Evolutionary conservation across 1,140 invertebrate species (phyloP).

Genomic region (Chelonus insularis): DNA sequence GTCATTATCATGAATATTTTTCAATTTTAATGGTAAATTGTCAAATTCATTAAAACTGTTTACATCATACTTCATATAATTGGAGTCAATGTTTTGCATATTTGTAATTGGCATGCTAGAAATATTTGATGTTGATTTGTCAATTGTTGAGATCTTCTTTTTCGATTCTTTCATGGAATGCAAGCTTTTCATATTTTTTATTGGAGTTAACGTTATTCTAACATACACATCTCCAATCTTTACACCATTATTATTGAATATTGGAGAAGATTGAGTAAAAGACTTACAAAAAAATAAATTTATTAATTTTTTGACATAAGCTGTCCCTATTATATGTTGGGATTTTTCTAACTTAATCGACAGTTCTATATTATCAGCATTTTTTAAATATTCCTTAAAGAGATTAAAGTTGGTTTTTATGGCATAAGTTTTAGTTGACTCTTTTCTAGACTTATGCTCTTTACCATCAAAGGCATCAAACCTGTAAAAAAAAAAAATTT

Average conservation of each 20-base stretch:
- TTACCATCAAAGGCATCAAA: too few species aligned
- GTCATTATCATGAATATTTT: constrained; percentile 28
- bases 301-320: constrained; percentile 40
- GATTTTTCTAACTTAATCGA: constrained; percentile 37
- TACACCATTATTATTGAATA: constrained; percentile 38
- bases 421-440: constrained; percentile 39
- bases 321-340: constrained; percentile 42
- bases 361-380: constrained; percentile 50
- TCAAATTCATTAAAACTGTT: not conserved
- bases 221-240: constrained; percentile 47
- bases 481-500: too few species aligned
- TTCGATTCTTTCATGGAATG: too few species aligned
- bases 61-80: not conserved
- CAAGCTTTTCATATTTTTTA: constrained; percentile 22
- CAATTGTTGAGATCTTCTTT: not conserved
- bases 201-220: constrained; percentile 38
- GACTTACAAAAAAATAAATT: constrained; percentile 41
- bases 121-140: not conserved
- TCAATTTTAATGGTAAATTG: constrained; percentile 15
- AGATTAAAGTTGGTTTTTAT: constrained; percentile 49
- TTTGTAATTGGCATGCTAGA: too few species aligned
- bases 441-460: too few species aligned
- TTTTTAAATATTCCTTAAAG: constrained; percentile 52
- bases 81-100: too few species aligned
- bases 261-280: constrained; percentile 44